These are phyloP conservation scores for Metridium senile DNA, from an alignment of 92 coral and sea anemone genomes.

Conservation along the genomic window DNA sequence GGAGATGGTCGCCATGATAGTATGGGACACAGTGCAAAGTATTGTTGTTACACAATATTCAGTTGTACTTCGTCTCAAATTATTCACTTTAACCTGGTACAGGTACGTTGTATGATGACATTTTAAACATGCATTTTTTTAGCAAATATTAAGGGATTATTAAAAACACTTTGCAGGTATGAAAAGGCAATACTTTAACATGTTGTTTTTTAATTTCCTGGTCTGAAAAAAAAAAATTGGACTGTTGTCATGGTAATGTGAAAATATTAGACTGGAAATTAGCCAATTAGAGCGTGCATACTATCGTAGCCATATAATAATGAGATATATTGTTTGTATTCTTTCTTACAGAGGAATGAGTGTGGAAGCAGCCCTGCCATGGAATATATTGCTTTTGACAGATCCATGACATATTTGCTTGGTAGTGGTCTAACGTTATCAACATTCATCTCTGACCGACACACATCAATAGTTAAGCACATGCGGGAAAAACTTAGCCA, in stretches of 20 bases:
- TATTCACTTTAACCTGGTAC: slow-evolving; percentile 42
- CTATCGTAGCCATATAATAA: too few relatives aligned
- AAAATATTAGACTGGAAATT: too few relatives aligned
- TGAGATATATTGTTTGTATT: too few relatives aligned
- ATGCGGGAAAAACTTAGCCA: slow-evolving; percentile 43
- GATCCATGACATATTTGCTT: slow-evolving; percentile 32
- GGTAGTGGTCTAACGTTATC: slow-evolving; percentile 29
- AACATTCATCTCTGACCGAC: slow-evolving; percentile 39
- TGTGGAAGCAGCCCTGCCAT: slow-evolving; percentile 49
- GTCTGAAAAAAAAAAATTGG: too few relatives aligned
- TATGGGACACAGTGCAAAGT: slow-evolving; percentile 56
- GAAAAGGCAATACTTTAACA: too few relatives aligned
- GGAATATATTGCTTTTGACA: slow-evolving; percentile 46
- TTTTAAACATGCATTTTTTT: too few relatives aligned
- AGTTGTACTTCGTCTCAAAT: slow-evolving; percentile 21
- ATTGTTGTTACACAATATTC: slow-evolving; percentile 40
- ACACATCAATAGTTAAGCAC: slow-evolving; percentile 41
- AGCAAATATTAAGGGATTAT: too few relatives aligned
- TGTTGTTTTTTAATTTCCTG: too few relatives aligned
- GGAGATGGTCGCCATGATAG: slow-evolving; percentile 48
- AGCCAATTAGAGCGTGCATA: too few relatives aligned
- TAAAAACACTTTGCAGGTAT: too few relatives aligned
- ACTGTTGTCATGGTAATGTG: too few relatives aligned
- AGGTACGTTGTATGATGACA: slow-evolving; percentile 35
- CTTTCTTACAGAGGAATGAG: slow-evolving; percentile 38